Conservation (phyloP, 2,888 invertebrate species). For the Chymomyza procnemis region DNA sequence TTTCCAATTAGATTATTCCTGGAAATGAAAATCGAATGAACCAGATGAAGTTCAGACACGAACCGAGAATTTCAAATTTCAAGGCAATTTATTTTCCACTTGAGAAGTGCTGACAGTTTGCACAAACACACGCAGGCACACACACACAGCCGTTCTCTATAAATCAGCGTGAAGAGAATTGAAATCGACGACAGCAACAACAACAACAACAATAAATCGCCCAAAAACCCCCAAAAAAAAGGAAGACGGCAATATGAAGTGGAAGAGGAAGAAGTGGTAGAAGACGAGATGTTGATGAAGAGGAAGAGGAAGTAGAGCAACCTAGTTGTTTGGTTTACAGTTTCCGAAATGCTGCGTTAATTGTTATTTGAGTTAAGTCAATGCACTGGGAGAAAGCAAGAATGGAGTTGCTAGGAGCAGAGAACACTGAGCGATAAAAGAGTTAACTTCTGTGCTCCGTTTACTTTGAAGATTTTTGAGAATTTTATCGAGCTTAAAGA, state of each 20-base stretch:
- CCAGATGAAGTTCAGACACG: constrained; percentile 22
- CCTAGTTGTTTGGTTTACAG: constrained; percentile 50
- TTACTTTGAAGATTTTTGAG: no score
- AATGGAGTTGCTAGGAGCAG: background rate
- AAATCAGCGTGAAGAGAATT: constrained; percentile 45
- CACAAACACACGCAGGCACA: constrained; percentile 21
- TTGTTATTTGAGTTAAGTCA: constrained; percentile 46
- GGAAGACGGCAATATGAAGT: constrained; percentile 2
- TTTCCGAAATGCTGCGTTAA: constrained; percentile 52
- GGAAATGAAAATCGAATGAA: constrained; percentile 35
- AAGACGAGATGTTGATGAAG: background rate
- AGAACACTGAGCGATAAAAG: no score
- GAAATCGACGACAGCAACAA: constrained; percentile 24
- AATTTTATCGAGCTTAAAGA: no score
- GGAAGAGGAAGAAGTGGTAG: no score
- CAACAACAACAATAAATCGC: constrained; percentile 18
- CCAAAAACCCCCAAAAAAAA: background rate
- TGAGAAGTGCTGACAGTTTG: background rate
- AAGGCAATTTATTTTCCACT: constrained; percentile 39
- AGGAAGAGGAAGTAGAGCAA: constrained; percentile 17
- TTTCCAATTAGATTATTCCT: constrained; percentile 53
- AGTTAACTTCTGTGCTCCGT: no score
- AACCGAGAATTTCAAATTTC: constrained; percentile 22
- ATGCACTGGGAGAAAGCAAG: background rate
- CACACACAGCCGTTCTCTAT: constrained; percentile 41